Evolutionary conservation across 2,797 vertebrate species (phyloP).

Genomic region (Phoeniculus purpureus): DNA sequence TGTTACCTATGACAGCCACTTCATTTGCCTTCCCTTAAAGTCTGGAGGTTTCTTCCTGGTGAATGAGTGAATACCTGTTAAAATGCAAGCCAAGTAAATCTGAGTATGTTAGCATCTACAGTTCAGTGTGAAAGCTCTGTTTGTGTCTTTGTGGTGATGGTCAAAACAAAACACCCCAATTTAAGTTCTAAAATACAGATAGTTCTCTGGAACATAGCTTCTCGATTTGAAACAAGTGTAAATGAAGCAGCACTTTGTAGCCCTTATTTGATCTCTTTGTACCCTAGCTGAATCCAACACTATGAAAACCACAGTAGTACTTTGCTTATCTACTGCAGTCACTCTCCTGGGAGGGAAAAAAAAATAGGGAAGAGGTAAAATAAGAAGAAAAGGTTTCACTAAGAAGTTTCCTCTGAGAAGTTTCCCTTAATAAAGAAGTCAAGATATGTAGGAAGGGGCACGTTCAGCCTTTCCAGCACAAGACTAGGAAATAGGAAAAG

Average conservation of each 20-base stretch:
- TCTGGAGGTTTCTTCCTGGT: neutral
- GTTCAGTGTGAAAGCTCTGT: neutral
- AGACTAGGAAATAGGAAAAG: neutral
- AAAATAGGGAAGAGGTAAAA: neutral
- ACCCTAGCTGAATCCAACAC: neutral
- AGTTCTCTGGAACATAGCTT: neutral
- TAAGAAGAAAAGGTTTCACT: neutral
- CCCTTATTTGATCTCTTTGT: neutral
- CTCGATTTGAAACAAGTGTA: neutral
- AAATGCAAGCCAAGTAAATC: neutral
- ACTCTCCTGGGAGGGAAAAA: neutral
- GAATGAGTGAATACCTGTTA: neutral
- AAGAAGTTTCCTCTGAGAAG: too few species aligned
- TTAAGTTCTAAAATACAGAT: neutral
- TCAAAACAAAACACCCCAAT: neutral
- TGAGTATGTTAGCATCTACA: neutral
- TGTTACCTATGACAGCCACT: neutral
- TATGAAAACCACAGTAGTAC: neutral
- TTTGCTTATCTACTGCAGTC: neutral
- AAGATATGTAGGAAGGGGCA: neutral
- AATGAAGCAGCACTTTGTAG: neutral
- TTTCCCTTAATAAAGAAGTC: neutral
- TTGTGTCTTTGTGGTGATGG: neutral
- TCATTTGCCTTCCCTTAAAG: neutral
- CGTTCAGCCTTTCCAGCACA: neutral